A percentile compares a stretch with the other conserved stretches of the same genome.
Evolutionary conservation across 2,113 vertebrate genomes (phyloP).

Genomic region (Pica pica): DNA sequence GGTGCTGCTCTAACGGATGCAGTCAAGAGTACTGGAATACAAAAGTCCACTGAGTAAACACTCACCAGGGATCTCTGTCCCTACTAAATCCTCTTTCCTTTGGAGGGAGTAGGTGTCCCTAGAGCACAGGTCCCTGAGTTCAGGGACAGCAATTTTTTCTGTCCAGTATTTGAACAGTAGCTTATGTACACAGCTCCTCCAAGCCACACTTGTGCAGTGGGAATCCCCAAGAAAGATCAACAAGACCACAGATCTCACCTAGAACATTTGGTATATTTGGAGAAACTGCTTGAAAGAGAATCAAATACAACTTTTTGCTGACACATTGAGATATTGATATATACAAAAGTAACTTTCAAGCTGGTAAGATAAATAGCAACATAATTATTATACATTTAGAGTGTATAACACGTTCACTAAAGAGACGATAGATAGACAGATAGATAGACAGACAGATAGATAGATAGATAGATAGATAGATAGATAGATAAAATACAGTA

Average conservation of each 20-base stretch:
- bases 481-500: background rate
- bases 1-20: background rate
- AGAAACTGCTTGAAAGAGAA: background rate
- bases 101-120: background rate
- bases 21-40: background rate
- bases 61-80: background rate
- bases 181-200: background rate
- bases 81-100: background rate
- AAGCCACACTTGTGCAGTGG: too few species aligned
- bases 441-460: background rate
- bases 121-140: background rate
- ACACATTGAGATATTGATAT: background rate
- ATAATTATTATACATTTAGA: background rate
- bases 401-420: background rate
- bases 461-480: background rate
- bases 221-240: background rate
- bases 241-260: background rate
- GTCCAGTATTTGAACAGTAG: background rate
- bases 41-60: background rate
- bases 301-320: background rate
- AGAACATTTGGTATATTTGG: background rate
- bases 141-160: background rate
- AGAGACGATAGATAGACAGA: background rate
- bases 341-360: background rate
- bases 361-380: background rate